Base-by-base conservation (phyloP, 2,888 invertebrate genomes). In the Phanerotoma sp. region DNA sequence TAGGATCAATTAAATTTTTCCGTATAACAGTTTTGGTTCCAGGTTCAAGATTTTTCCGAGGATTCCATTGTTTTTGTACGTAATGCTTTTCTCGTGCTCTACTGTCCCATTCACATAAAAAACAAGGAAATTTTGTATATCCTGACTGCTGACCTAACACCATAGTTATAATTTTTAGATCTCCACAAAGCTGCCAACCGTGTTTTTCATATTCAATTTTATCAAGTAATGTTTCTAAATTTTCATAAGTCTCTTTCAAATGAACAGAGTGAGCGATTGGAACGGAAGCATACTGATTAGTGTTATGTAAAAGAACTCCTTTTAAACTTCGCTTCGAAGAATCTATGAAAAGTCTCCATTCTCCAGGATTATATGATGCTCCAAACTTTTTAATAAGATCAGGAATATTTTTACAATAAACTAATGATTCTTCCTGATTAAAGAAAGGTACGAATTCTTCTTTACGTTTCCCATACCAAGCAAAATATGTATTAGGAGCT, bases 271-370 rank as follows among this genome's bases (percentile, higher is more conserved):
- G 66, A 15, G 57, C 68, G 33, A 70, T 41, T 13, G 66, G 67
- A 15, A 70, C 49, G 13, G 68, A 62, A 15, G 65, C 60, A 56
- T 56, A 68, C 42, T 82, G 56, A 51, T 68, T 69, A 6, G 57
- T 58, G 42, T 62, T 66, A 35, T 70, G 66, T 4, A 68, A 44
- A 5, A 69, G 54, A 13, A 68, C 61, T 18, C 61, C 62, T 62
- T 69, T 67, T 1, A 69, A 55, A 55, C 67, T 68, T 50, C 32
- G 32, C 57, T 65, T 66, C 7, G 62, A 66, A 4, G 60, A 60
- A 56, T 70, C 68, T 46, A 69, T 67, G 49, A 71, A 70, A 7
- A 69, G 51, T 32, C 65, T 47, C 65, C 66, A 69, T 28, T 71
- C n/a, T n/a, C n/a, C n/a, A n/a, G n/a, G n/a, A n/a, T n/a, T n/a